Conservation (phyloP, 1,140 invertebrate species). For the Dinothrombium tinctorium region DNA sequence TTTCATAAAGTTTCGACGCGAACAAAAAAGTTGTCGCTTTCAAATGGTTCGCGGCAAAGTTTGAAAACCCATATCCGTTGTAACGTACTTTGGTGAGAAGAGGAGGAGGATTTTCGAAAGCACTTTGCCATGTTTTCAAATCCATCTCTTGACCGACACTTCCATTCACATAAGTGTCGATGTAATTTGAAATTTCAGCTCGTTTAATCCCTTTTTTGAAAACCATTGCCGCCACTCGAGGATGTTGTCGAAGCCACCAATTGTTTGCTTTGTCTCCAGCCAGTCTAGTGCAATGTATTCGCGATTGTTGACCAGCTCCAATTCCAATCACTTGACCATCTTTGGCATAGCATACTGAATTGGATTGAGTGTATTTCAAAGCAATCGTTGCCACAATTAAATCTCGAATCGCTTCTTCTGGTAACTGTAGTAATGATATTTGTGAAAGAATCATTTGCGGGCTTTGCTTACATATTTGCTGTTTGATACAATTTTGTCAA, state of each 20-base stretch:
- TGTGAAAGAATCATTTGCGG: too few species aligned
- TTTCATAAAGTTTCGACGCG: too few species aligned
- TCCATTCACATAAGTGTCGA: slow-evolving; percentile 82
- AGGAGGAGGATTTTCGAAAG: slow-evolving; percentile 48
- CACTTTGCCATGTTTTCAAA: slow-evolving; percentile 33
- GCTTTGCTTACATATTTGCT: slow-evolving; percentile 31
- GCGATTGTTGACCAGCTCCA: slow-evolving; percentile 87
- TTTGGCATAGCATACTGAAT: slow-evolving; percentile 76
- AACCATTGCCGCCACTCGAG: slow-evolving; percentile 53
- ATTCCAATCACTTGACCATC: slow-evolving; percentile 86
- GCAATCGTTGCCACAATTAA: slow-evolving; percentile 86
- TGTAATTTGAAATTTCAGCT: slow-evolving; percentile 79
- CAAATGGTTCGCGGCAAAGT: too few species aligned
- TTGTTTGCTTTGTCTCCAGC: slow-evolving; percentile 94
- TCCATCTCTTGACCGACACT: slow-evolving; percentile 59
- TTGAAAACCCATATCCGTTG: too few species aligned
- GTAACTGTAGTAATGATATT: slow-evolving; percentile 27
- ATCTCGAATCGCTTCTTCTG: slow-evolving; percentile 53
- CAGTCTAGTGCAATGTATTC: slow-evolving; percentile 88
- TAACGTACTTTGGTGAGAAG: slow-evolving; percentile 32
- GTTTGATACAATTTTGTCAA: slow-evolving; percentile 51
- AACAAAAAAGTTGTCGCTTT: too few species aligned
- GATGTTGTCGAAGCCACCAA: slow-evolving; percentile 92
- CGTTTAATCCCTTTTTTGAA: slow-evolving; percentile 72
- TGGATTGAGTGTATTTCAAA: slow-evolving; percentile 93